A percentile compares a stretch with the other conserved stretches of the same genome.
phyloP scores from a whole-genome alignment of 2,113 vertebrate species.

The Calyptommatus sinebrachiatus region DNA sequence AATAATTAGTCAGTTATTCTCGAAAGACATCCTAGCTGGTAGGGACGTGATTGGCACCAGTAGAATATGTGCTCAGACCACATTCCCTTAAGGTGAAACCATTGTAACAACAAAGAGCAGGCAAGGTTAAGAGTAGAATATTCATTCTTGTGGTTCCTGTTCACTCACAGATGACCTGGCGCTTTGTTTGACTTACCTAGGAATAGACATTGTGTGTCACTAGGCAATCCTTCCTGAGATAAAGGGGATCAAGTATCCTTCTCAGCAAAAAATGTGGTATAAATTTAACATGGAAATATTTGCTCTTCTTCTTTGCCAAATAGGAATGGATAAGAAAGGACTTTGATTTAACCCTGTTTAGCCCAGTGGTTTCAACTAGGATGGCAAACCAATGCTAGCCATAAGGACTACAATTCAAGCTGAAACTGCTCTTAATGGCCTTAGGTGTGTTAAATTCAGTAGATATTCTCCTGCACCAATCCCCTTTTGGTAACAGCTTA shows the following conservation, averaged over 20 bases:
- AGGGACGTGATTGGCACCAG: background rate
- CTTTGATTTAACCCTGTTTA: background rate
- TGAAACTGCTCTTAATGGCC: background rate
- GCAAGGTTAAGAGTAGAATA: background rate
- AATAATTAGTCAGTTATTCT: slow-evolving; percentile 18
- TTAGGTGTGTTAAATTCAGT: background rate
- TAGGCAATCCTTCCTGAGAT: background rate
- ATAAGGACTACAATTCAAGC: background rate
- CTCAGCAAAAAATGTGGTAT: background rate
- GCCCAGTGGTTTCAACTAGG: background rate
- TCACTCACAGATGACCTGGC: background rate
- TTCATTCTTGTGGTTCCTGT: background rate
- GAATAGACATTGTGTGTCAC: background rate
- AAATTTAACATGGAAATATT: background rate
- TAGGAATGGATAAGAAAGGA: background rate
- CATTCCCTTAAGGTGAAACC: slow-evolving; percentile 31
- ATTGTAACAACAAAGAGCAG: slow-evolving; percentile 4
- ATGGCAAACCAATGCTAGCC: background rate
- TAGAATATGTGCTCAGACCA: slow-evolving; percentile 11
- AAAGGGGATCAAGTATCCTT: background rate
- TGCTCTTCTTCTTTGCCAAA: background rate
- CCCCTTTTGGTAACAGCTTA: no score
- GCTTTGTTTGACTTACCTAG: background rate
- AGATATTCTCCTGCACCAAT: background rate
- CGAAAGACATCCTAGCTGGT: slow-evolving; percentile 7